Evolutionary conservation across 2,113 vertebrate genomes (phyloP), one percentile per base, ranked within the genome.

Genomic region (Melanerpes formicivorus): DNA sequence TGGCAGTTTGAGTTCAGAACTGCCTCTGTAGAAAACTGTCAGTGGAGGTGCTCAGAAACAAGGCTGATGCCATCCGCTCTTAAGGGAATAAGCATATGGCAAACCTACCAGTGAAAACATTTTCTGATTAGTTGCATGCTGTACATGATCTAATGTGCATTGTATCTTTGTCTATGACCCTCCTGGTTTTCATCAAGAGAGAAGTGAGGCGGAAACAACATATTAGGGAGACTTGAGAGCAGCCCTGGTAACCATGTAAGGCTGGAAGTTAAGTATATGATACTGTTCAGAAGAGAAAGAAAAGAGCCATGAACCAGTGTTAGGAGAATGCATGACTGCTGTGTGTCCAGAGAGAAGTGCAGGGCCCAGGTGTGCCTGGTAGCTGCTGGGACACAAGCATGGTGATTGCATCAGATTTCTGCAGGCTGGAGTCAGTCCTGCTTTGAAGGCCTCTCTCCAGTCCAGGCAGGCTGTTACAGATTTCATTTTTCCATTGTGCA

Each of bases 81-180:
- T 27, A 9, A 7, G 13, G 37, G 17, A 1, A 46, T 40, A n/a
- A 56, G 5, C 25, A 2, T 10, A 2, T 37, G 67, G 52, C 19
- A 44, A 48, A 44, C 9, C 3, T 0, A 1, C 18, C 34, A 52
- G 50, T 42, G 6, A 22, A 80, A 9, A 8, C 2, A 16, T 22
- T 71, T 77, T 70, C 26, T 69, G 25, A 29, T 32, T 56, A 64
- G 37, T 32, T 46, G 3, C 1, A 1, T 30, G 3, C 16, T 74
- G 13, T n/a, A 2, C 5, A 3, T 44, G n/a, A 17, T 54, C 2
- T 9, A 55, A 22, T 13, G 6, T 11, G 1, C 16, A 9, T 62
- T 30, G 7, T 21, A 2, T 25, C 6, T 69, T 52, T 70, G 11
- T 15, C 2, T 32, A 4, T 10, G 30, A 15, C 18, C 27, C 70